Evolutionary conservation across 1,140 invertebrate genomes (phyloP), one percentile per base, ranked within the genome.

Genomic region (Drosophila repletoides): DNA sequence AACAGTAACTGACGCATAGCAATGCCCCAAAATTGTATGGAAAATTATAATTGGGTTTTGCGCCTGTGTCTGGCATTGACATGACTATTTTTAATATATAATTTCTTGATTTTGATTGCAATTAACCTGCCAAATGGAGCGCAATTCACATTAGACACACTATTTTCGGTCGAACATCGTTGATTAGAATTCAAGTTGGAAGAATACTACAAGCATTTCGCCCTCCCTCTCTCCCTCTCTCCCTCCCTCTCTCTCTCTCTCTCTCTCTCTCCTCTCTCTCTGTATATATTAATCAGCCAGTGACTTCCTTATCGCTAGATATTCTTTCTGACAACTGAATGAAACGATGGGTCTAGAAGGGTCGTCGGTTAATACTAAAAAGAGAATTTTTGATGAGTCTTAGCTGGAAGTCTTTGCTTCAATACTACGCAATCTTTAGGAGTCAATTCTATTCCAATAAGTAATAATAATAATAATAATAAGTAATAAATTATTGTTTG

Each of bases 101-200:
- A 17, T 52, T 60, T 52, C 46, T 45, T 28, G 36, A 45, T 67
- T 36, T 53, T 58, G 21, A 31, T 24, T 52, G 56, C 64, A 67
- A 67, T 67, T 67, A 67, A 52, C 15, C 38, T 53, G 46, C 64
- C 64, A 61, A 67, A 67, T 67, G 58, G 46, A 67, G 64, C 64
- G 56, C 64, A 66, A 43, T 55, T 29, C 51, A 21, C 14, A 41
- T 31, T 15, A 40, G 6, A 6, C 9, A 19, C 9, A 60, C 36
- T 19, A 10, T 66, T 59, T 59, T 41, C 43, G 45, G 9, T 24
- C 26, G 7, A 17, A 52, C 22, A 31, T 53, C 17, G 22, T 36
- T 67, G 56, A 67, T 67, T 67, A 61, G 64, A 28, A 67, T 66
- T 26, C 63, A 45, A 59, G 60, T 51, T 41, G 34, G 7, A 15